Evolutionary conservation across 1,140 invertebrate species (phyloP), one percentile per base, ranked within the genome.

Genomic region (Ganaspis sp.): DNA sequence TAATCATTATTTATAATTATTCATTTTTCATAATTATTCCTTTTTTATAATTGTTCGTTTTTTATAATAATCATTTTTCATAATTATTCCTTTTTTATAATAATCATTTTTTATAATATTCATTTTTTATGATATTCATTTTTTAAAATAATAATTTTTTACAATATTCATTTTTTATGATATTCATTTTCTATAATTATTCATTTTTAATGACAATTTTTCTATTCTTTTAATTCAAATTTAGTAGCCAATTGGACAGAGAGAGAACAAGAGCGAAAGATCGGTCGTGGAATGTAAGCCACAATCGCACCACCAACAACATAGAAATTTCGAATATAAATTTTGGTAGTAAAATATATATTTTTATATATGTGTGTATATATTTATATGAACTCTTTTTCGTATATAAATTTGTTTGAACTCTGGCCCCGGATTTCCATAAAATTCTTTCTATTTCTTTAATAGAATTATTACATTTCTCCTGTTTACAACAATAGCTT

Each of bases 241-340:
- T 76, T 77, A 45, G 23, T 37, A 69, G 21, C 37, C 19, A 74
- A 72, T 15, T 34, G 29, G 3, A 64, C 1, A 29, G 54, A 26
- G 58, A 64, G 23, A 76, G 77, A 83, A 78, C 53, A 72, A 81
- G 72, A 75, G 80, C 78, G 76, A 82, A 80, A 69, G 76, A 81
- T 82, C 80, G 84, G 83, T 86, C 85, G 88, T 90, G 89, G 89
- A 90, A 90, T 90, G 88, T 90, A 88, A 89, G 84, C 88, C 88
- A 90, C 89, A 88, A 85, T 86, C 85, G 84, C 83, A 83, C 83
- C 78, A 81, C 80, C 84, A 90, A 89, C 85, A 86, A 89, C 85
- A 82, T 90, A 89, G 85, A 90, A 91, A 90, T 91, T 90, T 90
- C 82, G 87, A 90, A 87, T 90, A 90, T 90, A 90, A 90, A 91